A percentile compares a stretch with the other conserved stretches of the same genome.
Evolutionary conservation across 2,797 vertebrate species (phyloP).

Genomic region (Geotria australis): DNA sequence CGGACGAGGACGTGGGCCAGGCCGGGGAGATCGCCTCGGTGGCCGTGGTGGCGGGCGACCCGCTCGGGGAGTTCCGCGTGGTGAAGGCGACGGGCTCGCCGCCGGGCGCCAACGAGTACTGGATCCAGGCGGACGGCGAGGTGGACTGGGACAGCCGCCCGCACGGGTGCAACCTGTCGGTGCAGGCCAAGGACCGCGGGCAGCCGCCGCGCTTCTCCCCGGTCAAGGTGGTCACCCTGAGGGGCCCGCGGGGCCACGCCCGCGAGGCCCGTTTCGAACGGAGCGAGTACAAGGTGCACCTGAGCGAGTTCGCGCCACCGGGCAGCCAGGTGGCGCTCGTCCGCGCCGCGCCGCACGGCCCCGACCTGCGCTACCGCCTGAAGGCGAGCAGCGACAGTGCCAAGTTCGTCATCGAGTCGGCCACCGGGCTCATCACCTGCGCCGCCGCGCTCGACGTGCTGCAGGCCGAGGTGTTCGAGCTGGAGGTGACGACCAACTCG

Average conservation of each 20-base stretch:
- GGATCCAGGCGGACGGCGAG: slow-evolving; percentile 30
- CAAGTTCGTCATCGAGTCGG: slow-evolving; percentile 47
- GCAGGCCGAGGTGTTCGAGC: slow-evolving; percentile 28
- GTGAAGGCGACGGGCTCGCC: slow-evolving; percentile 28
- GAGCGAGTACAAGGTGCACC: slow-evolving; percentile 28
- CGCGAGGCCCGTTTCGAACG: slow-evolving; percentile 31
- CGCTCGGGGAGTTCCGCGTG: slow-evolving; percentile 32
- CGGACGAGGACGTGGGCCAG: slow-evolving; percentile 49
- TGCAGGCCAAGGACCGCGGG: slow-evolving; percentile 70
- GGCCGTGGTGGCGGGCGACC: slow-evolving; percentile 45
- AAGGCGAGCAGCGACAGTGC: slow-evolving; percentile 26
- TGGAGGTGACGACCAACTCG: slow-evolving; percentile 30
- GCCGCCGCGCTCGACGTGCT: slow-evolving; percentile 27
- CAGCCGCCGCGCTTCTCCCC: slow-evolving; percentile 50
- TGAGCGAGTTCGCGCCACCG: slow-evolving; percentile 74
- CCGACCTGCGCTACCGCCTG: slow-evolving; percentile 41
- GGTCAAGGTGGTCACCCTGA: slow-evolving; percentile 24
- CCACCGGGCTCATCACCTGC: slow-evolving; percentile 55
- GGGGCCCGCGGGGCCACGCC: slow-evolving; percentile 14
- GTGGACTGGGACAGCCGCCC: slow-evolving; percentile 40
- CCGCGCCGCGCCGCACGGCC: slow-evolving; percentile 33
- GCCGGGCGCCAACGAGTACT: slow-evolving; percentile 33
- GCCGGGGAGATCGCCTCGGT: slow-evolving; percentile 72
- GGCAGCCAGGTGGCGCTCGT: slow-evolving; percentile 36
- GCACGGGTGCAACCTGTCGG: slow-evolving; percentile 46